Conservation (phyloP, 2,888 invertebrate genomes). For the Stenolophus ochropezus region DNA sequence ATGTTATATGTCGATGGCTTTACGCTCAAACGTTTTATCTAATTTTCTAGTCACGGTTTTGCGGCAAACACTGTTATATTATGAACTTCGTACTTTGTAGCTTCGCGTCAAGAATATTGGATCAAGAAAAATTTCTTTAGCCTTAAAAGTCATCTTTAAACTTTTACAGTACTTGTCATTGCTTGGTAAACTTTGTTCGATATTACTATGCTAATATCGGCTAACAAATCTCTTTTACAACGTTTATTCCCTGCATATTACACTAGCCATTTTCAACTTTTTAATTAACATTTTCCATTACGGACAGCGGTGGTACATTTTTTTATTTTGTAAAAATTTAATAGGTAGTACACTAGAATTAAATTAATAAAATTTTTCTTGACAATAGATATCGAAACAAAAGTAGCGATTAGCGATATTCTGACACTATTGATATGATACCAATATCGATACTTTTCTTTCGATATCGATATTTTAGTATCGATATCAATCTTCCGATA, state of each 20-base stretch:
- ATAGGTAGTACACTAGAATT: too few relatives aligned
- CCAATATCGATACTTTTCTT: too few relatives aligned
- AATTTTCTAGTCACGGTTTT: conserved; percentile 46
- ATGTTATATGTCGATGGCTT: conserved; percentile 29
- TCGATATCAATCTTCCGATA: too few relatives aligned
- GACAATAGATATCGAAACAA: too few relatives aligned
- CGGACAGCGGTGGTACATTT: too few relatives aligned
- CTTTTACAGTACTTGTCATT: conserved; percentile 5
- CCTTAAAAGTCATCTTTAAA: conserved; percentile 36
- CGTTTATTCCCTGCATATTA: background rate
- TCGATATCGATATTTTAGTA: too few relatives aligned
- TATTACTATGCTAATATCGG: background rate
- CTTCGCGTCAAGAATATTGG: conserved; percentile 40
- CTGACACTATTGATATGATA: too few relatives aligned
- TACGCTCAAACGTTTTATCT: conserved; percentile 38
- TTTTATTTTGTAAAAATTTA: too few relatives aligned
- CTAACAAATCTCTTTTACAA: background rate
- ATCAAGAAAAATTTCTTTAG: conserved; percentile 32
- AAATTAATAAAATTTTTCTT: too few relatives aligned
- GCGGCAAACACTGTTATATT: conserved; percentile 14
- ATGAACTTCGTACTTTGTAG: conserved; percentile 34
- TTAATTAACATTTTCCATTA: too few relatives aligned
- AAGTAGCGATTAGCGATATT: too few relatives aligned
- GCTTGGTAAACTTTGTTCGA: background rate
- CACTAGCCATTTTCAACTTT: too few relatives aligned